Evolutionary conservation across 2,113 vertebrate genomes (phyloP), one percentile per base, ranked within the genome.

Genomic region (Tachysurus fulvidraco): DNA sequence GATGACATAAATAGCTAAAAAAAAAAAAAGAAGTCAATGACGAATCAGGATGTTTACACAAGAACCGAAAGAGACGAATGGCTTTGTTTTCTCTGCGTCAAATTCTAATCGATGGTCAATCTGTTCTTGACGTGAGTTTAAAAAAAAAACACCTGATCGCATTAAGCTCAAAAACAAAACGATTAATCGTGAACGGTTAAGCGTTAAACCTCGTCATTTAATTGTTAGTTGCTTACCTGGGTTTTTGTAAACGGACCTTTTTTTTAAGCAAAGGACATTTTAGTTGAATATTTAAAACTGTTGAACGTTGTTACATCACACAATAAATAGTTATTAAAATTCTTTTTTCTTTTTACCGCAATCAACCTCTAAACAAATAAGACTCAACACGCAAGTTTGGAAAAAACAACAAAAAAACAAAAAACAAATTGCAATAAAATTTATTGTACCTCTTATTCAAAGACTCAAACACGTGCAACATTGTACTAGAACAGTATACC

Each of bases 391-490:
- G 62, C 21, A 21, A 7, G 23, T n/a, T 79, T 79, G 9, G 25
- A 77, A 69, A 55, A 76, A n/a, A n/a, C n/a, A n/a, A n/a, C n/a
- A n/a, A 86, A 60, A 85, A 67, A 77, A 71, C 30, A 36, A 50
- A 3, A 46, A 50, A 50, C 50, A 60, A 93, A 81, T 93, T 85
- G 93, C 93, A 95, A 93, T 95, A 91, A 96, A 96, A 95, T 96
- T 94, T 95, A 94, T 95, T 93, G 87, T 90, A 94, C 93, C 94
- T 95, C 93, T 96, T 94, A 94, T 94, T 94, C 92, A 88, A 91
- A 92, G 86, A 94, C 91, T 94, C 91, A 87, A 91, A 92, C 86
- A 94, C 91, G 89, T 96, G 95, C 94, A 94, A 93, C 93, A 94
- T 94, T 92, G 91, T 94, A 96, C 94, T 93, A 94, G 89, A 95